Conservation (phyloP, 2,797 vertebrate species). For the Tragopan temminckii region DNA sequence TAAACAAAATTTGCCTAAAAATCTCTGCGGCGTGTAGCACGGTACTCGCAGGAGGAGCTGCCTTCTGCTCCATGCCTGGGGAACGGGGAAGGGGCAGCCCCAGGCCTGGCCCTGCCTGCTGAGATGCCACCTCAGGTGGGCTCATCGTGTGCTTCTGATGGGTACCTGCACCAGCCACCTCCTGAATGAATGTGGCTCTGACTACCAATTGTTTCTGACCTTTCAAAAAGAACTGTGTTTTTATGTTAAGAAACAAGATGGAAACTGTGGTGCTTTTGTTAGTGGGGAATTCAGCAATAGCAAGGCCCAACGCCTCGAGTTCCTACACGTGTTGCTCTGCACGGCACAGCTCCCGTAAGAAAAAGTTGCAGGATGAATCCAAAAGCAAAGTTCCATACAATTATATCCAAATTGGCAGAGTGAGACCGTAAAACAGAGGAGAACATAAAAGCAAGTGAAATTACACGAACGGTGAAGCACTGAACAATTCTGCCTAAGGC, state of each 20-base stretch:
- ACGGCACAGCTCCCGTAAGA: not conserved
- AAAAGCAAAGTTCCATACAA: not conserved
- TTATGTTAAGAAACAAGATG: not conserved
- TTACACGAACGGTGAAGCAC: not conserved
- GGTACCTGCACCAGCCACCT: not conserved
- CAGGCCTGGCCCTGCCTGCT: no score
- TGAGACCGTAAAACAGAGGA: not conserved
- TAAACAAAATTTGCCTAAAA: slow-evolving; percentile 71
- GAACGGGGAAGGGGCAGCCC: not conserved
- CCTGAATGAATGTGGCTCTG: rapidly evolving
- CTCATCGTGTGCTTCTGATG: no score
- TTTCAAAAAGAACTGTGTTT: not conserved
- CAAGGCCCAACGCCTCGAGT: not conserved
- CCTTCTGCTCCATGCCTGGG: rapidly evolving
- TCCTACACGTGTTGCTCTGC: not conserved
- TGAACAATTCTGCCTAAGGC: slow-evolving; percentile 58
- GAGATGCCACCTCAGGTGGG: no score
- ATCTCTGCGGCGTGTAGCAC: slow-evolving; percentile 76
- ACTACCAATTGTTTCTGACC: not conserved
- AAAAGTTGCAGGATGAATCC: not conserved
- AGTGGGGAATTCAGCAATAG: rapidly evolving
- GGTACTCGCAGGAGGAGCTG: not conserved
- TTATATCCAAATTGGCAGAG: not conserved
- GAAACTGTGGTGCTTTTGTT: not conserved
- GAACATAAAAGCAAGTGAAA: slow-evolving; percentile 56